Percentiles rank a stretch among this genome's conserved stretches.
phyloP scores from a whole-genome alignment of 37 sponge, comb jelly and placozoan genomes.

The Amphimedon queenslandica region DNA sequence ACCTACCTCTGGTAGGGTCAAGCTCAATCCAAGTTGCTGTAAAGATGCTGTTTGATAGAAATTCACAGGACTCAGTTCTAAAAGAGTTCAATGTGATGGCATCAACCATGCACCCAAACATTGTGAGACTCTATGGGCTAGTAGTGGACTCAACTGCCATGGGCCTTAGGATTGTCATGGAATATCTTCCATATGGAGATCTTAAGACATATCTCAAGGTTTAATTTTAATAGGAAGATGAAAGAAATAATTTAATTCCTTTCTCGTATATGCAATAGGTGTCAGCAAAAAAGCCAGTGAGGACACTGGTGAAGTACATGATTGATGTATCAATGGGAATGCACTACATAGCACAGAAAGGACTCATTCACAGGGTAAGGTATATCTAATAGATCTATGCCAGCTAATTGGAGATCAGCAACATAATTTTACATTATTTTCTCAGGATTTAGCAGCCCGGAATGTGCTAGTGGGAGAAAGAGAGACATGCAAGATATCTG shows the following conservation, averaged over 20 bases:
- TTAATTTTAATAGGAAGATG: background rate
- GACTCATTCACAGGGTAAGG: slow-evolving; percentile 41
- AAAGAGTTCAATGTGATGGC: slow-evolving; percentile 47
- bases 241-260: background rate
- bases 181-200: slow-evolving; percentile 57
- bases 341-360: slow-evolving; percentile 71
- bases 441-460: slow-evolving; percentile 81
- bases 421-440: no score
- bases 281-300: slow-evolving; percentile 11
- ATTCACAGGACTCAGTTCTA: background rate
- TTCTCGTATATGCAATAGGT: background rate
- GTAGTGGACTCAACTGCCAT: no score
- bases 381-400: background rate
- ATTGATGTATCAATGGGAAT: no score
- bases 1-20: background rate
- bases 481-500: slow-evolving; percentile 78
- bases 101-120: slow-evolving; percentile 29
- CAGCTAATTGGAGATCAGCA: no score
- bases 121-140: slow-evolving; percentile 36
- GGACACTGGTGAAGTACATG: slow-evolving; percentile 45
- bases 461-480: slow-evolving; percentile 71
- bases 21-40: slow-evolving; percentile 25
- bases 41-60: slow-evolving; percentile 42
- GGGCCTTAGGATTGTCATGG: slow-evolving; percentile 58
- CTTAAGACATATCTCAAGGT: slow-evolving; percentile 44